phyloP scores from a whole-genome alignment of 2,888 invertebrate genomes.

The Sphaerophoria rueppellii region DNA sequence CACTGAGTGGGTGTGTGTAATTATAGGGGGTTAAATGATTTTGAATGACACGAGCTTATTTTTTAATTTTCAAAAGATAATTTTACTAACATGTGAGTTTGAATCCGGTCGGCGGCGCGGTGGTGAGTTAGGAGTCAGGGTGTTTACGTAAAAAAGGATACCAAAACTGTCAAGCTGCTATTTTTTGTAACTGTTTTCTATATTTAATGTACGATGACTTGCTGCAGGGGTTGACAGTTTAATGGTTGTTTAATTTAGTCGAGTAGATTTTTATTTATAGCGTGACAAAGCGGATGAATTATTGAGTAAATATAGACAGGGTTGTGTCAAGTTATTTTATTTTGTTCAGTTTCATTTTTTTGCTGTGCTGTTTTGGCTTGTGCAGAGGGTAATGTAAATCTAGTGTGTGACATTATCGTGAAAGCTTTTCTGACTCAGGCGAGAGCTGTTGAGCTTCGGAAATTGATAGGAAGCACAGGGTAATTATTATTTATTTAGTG shows the following conservation, averaged over 20 bases:
- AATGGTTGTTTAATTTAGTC: slow-evolving; percentile 62
- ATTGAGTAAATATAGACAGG: slow-evolving; percentile 49
- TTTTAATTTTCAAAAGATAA: slow-evolving; percentile 50
- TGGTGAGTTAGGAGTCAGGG: too few relatives aligned
- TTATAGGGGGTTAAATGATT: slow-evolving; percentile 59
- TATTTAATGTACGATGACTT: neutral
- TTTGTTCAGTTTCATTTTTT: neutral
- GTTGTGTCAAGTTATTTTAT: neutral
- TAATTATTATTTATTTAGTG: too few relatives aligned
- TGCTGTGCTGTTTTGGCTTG: neutral
- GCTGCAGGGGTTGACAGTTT: slow-evolving; percentile 40
- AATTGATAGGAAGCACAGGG: too few relatives aligned
- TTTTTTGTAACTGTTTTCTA: slow-evolving; percentile 2
- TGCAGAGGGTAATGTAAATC: neutral
- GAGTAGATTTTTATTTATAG: slow-evolving; percentile 53
- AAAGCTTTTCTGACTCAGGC: neutral
- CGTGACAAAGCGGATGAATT: slow-evolving; percentile 60
- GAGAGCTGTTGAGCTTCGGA: neutral
- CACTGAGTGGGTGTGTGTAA: neutral
- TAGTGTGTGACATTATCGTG: neutral
- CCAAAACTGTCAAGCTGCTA: slow-evolving; percentile 42
- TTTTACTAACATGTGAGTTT: slow-evolving; percentile 20
- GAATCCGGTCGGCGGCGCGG: neutral
- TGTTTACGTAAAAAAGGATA: neutral
- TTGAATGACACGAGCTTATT: slow-evolving; percentile 64